Evolutionary conservation across 2,113 vertebrate species (phyloP).

Genomic region (Eretmochelys imbricata): DNA sequence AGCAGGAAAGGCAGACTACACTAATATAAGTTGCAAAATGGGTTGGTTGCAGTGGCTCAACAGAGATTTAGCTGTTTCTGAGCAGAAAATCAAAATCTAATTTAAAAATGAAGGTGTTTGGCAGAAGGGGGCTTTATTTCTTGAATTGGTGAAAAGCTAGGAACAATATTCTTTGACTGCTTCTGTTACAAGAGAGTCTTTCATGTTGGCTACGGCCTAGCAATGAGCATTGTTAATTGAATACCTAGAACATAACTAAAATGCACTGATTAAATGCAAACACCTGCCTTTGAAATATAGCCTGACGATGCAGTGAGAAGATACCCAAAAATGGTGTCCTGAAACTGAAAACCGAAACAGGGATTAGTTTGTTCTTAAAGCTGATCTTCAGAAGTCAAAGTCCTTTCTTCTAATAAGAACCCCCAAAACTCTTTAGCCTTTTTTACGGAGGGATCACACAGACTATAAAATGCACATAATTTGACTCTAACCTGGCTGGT

Average conservation of each 20-base stretch:
- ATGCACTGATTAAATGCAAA: constrained; percentile 1
- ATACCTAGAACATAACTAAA: neutral
- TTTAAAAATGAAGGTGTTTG: constrained; percentile 60
- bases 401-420: constrained; percentile 29
- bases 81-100: constrained; percentile 58
- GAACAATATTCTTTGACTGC: neutral
- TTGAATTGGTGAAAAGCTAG: constrained; percentile 34
- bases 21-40: constrained; percentile 51
- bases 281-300: constrained; percentile 24
- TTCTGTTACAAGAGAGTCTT: neutral
- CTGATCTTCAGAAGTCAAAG: constrained; percentile 13
- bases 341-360: constrained; percentile 7
- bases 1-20: neutral
- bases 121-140: constrained; percentile 20
- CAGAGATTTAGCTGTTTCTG: constrained; percentile 51
- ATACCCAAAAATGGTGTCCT: constrained; percentile 14
- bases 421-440: constrained; percentile 42
- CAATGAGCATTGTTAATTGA: neutral
- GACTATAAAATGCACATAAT: neutral
- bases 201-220: neutral
- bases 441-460: constrained; percentile 3
- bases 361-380: constrained; percentile 49
- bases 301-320: constrained; percentile 8
- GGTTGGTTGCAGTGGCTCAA: constrained; percentile 39
- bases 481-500: neutral